A percentile compares a stretch with the other conserved stretches of the same genome.
Conservation (phyloP, 2,888 invertebrate species). For the Homarus gammarus region DNA sequence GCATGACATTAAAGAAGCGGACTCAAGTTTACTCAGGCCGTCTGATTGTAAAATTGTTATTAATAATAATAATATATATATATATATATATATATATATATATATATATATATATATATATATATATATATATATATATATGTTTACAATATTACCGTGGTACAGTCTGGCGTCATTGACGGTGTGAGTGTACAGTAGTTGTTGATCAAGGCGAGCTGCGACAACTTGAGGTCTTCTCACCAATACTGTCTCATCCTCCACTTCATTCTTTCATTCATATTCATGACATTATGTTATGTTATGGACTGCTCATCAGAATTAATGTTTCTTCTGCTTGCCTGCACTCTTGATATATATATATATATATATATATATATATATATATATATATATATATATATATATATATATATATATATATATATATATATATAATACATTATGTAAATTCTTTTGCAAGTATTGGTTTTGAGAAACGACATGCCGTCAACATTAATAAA, state of each 20-base stretch:
- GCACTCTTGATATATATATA: neutral
- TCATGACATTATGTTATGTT: too few species aligned
- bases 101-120: neutral
- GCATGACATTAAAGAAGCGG: neutral
- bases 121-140: neutral
- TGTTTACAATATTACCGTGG: neutral
- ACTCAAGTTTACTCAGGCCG: neutral
- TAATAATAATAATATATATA: neutral
- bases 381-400: constrained; percentile 5
- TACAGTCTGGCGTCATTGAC: too few species aligned
- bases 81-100: neutral
- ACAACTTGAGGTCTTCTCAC: too few species aligned
- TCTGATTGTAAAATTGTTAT: neutral
- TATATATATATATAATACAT: neutral
- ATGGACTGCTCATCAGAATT: too few species aligned
- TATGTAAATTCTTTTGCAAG: too few species aligned
- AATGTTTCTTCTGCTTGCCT: too few species aligned
- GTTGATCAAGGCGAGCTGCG: too few species aligned
- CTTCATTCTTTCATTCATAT: too few species aligned
- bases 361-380: constrained; percentile 23
- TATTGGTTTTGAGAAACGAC: too few species aligned
- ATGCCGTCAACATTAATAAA: too few species aligned
- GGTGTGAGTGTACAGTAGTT: too few species aligned
- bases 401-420: neutral
- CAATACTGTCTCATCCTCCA: too few species aligned